Conservation (phyloP, 2,888 invertebrate species). For the Lithophane leautieri region DNA sequence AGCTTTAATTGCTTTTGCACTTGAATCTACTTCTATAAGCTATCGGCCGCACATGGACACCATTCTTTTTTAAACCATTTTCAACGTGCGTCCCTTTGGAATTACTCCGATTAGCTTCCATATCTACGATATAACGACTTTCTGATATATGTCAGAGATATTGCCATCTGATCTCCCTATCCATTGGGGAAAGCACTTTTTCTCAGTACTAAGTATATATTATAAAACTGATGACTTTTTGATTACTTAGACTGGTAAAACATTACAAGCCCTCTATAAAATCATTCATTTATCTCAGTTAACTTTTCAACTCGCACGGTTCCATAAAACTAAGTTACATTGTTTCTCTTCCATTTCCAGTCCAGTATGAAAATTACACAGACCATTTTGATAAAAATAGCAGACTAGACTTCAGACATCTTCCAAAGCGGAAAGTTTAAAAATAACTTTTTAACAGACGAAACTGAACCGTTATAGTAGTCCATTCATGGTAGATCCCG, state of each 20-base stretch:
- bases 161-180: background rate
- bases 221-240: background rate
- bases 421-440: background rate
- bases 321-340: conserved; percentile 5
- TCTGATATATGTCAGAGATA: conserved; percentile 12
- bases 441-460: conserved; percentile 26
- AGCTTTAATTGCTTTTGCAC: too few species aligned
- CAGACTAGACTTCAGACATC: conserved; percentile 2
- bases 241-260: background rate
- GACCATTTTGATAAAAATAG: conserved; percentile 31
- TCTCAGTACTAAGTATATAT: background rate
- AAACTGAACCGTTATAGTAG: background rate
- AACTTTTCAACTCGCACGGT: background rate
- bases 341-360: conserved; percentile 33
- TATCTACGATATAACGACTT: conserved; percentile 32
- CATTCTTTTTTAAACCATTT: conserved; percentile 37
- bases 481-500: conserved; percentile 8
- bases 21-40: conserved; percentile 13
- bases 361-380: conserved; percentile 18
- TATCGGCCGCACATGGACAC: conserved; percentile 9
- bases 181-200: background rate
- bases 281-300: background rate
- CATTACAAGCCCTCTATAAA: background rate
- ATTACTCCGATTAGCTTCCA: conserved; percentile 44
- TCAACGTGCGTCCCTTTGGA: conserved; percentile 27